These are phyloP conservation scores for Anas acuta DNA, from an alignment of 2,797 vertebrate species.

Conservation along the genomic window DNA sequence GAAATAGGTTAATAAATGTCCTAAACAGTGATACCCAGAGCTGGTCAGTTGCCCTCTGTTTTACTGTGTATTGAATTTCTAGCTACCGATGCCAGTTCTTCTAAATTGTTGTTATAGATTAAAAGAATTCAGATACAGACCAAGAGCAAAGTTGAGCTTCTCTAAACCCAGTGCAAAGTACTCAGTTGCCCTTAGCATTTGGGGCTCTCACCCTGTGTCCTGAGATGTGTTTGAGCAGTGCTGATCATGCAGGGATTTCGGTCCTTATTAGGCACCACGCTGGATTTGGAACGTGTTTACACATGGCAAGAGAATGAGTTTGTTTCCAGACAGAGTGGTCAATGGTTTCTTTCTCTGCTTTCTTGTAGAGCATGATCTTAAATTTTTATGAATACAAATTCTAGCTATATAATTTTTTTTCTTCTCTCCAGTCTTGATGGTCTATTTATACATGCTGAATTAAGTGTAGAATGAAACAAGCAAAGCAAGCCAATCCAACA, in stretches of 20 bases:
- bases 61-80: not conserved
- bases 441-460: constrained; percentile 10
- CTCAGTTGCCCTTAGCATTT: not conserved
- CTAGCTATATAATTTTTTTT: not conserved
- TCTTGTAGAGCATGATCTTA: constrained; percentile 27
- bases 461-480: constrained; percentile 9
- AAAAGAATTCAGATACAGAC: not conserved
- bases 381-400: not conserved
- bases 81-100: not conserved
- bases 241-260: not conserved
- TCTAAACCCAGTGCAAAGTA: not conserved
- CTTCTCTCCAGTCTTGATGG: not conserved
- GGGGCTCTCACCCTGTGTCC: not conserved
- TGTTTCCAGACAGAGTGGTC: not conserved
- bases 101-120: not conserved
- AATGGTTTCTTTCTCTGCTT: constrained; percentile 22
- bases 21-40: not conserved
- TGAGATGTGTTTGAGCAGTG: not conserved
- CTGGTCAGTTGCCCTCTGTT: not conserved
- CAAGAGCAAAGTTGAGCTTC: not conserved
- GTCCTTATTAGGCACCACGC: not conserved
- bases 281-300: not conserved
- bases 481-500: not conserved
- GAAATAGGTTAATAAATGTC: not conserved
- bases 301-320: not conserved